Evolutionary conservation across 2,888 invertebrate species (phyloP), one percentile per base, ranked within the genome.

Genomic region (Leucoma salicis): DNA sequence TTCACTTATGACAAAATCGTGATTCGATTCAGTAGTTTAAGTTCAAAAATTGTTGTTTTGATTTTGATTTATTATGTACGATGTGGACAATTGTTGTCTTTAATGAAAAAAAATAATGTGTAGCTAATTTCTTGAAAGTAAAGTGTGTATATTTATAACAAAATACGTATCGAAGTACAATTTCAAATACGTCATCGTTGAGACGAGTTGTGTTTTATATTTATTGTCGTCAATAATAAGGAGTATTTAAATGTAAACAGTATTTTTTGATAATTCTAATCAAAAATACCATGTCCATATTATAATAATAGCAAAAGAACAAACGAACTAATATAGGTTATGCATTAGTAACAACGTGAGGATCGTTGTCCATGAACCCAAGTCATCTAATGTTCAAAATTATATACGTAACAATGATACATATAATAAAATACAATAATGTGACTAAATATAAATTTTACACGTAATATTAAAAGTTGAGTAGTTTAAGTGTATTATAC

Each of bases 121-220:
- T 79, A 75, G 74, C 60, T 79, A 78, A 78, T 77, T 71, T 74
- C 70, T 63, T 78, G 76, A 75, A 74, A 72, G 69, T 80, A 73
- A 73, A 78, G 72, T 73, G 70, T 83, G 71, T 83, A 76, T 76
- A 75, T 74, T 73, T 75, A 73, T 74, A 83, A 87, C 86, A 81
- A 87, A 83, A 88, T 89, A 89, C 89, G 89, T 89, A 88, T 88
- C 72, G 78, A 88, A 88, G 89, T 89, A 89, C 89, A 89, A 89
- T 86, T 82, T 76, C 78, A 74, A 70, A 74, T 85, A 86, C 71
- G 66, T 78, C 68, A 74, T 82, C 66, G 74, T 78, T 74, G 51
- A 70, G 66, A 74, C 69, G 67, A 71, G 60, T 75, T 79, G 66
- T 69, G 70, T 77, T 78, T 73, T 74, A 69, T 78, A 77, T 68